phyloP scores from a whole-genome alignment of 2,113 vertebrate genomes.

The Marmota monax region DNA sequence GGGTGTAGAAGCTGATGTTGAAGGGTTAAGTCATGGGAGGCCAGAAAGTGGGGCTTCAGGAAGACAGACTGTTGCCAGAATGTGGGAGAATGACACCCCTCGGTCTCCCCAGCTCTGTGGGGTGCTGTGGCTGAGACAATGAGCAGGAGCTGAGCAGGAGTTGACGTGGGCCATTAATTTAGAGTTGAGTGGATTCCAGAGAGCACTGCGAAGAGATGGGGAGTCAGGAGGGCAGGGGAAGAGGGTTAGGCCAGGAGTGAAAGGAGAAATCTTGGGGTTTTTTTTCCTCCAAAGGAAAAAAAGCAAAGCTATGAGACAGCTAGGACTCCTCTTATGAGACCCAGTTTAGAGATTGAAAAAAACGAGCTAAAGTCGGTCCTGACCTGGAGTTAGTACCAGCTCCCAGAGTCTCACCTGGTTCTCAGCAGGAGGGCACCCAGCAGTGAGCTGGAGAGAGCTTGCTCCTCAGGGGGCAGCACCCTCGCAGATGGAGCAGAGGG shows the following conservation, averaged over 20 bases:
- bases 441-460: too few relatives aligned
- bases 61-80: not conserved
- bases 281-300: not conserved
- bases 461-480: not conserved
- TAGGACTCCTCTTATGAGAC: not conserved
- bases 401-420: not conserved
- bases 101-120: not conserved
- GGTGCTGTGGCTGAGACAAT: not conserved
- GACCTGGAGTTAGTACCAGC: not conserved
- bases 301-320: not conserved
- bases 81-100: not conserved
- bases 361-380: not conserved
- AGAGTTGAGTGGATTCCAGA: not conserved
- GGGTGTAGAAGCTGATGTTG: not conserved
- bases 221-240: not conserved
- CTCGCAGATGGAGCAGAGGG: not conserved
- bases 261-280: not conserved
- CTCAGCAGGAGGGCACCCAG: rapidly evolving
- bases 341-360: not conserved
- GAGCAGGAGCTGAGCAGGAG: rapidly evolving
- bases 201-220: not conserved
- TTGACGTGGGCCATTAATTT: not conserved
- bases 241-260: not conserved
- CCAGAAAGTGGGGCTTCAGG: not conserved
- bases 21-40: not conserved